Base-by-base conservation (phyloP, 2,888 invertebrate genomes). In the Synergus itoensis region DNA sequence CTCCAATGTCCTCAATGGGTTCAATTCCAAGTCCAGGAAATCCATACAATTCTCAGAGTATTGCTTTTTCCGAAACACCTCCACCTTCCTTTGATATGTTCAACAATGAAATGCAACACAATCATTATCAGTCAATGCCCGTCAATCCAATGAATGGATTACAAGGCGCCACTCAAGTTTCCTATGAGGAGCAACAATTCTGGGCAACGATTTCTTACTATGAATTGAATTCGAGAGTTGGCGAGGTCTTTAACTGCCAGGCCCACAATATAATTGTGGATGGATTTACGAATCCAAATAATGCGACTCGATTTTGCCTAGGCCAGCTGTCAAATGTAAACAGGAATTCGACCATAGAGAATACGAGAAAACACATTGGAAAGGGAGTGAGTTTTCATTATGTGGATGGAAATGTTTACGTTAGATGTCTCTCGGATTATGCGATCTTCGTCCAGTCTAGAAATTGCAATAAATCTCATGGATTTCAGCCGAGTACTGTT, bases 151-250 rank as follows among this genome's bases (percentile, higher is more conserved):
- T 14, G 45, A 14, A 21, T 9, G 21, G 4, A 8, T 45, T 45
- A 21, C 43, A 69, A 4, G 11, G 45, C 7, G 28, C 45, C 1
- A 43, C 67, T 43, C 67, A 69, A 28, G 77, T 84, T 7, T 63
- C 62, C 40, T 82, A 69, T 36, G 69, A 81, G 48, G 98, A 99
- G 91, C 98, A 98, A 8, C 94, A 96, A 28, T 97, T 96, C 91
- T 99, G 99, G 99, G 98, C 98, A 43, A 97, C 97, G 36, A 98
- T 99, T 81, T 98, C 98, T 0, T 99, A 99, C 91, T 99, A 99
- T 89, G 99, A 99, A 92, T 93, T 99, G 83, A 99, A 99, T 92
- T 97, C 97, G 90, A 94, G 99, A 57, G 98, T 99, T 7, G 99
- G 99, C 1, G 99, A 99, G 92, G 97, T 97, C 18, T 98, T 98